A percentile compares a stretch with the other conserved stretches of the same genome.
These are phyloP conservation scores for Trachelus iudaicus DNA, from an alignment of 2,888 invertebrate species.

Conservation along the genomic window DNA sequence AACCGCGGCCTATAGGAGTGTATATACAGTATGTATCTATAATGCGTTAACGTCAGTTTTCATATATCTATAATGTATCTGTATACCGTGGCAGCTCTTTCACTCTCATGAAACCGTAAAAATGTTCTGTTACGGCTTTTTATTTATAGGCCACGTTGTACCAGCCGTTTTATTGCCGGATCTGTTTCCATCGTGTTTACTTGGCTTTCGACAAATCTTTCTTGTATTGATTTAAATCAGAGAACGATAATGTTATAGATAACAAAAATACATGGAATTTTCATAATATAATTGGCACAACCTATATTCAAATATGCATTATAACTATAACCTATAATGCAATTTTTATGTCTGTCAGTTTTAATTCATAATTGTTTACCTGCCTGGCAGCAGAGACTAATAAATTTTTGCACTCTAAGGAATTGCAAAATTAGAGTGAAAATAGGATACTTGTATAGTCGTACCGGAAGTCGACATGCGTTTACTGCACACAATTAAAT, in stretches of 20 bases:
- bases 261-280: background rate
- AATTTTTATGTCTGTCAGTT: background rate
- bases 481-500: slow-evolving; percentile 4
- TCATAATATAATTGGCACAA: background rate
- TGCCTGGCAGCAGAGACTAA: no score
- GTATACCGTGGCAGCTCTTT: background rate
- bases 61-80: background rate
- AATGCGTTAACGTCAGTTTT: background rate
- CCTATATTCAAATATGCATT: background rate
- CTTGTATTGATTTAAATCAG: background rate
- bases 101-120: background rate
- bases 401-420: no score
- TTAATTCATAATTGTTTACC: background rate
- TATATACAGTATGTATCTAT: background rate
- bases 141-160: background rate
- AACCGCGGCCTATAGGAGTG: background rate
- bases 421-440: background rate
- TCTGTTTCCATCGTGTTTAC: background rate
- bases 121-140: background rate
- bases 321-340: background rate
- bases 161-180: background rate
- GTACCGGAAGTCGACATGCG: background rate
- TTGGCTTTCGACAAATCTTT: background rate
- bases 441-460: background rate
- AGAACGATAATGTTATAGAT: background rate